Base-by-base conservation (phyloP, 2,888 invertebrate genomes). In the Polyploca ridens region DNA sequence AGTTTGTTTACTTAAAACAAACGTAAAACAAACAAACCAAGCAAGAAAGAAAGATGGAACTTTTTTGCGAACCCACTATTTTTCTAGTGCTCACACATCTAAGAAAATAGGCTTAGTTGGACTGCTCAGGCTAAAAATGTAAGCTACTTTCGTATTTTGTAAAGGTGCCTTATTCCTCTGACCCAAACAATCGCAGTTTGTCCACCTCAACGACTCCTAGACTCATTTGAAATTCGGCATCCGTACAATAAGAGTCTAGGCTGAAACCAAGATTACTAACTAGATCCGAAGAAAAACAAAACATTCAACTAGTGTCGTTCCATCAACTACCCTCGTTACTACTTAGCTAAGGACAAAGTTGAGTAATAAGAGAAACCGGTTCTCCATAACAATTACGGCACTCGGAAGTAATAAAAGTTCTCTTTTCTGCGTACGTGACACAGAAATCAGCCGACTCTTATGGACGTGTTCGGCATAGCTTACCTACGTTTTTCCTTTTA, bases 391-490 rank as follows among this genome's bases (percentile, higher is more conserved):
- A 91, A 91, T 91, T 91, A 90, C 87, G 82, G 74, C 74, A 79
- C 86, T 86, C 83, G 88, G 89, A 90, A 89, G 90, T 90, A 90
- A 91, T 91, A 91, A 90, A 91, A 90, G 90, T 91, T 91, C 88
- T 90, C 84, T 87, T 88, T 89, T 87, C 84, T 83, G 70, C 73
- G 86, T 85, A 91, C 91, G 91, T 91, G 91, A 89, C 87, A 85
- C 66, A 85, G 87, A 84, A 89, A 89, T 89, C 89, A 86, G 84
- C 86, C 86, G 82, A 84, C 86, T 88, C 85, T 81, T 81, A 83
- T 76, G 82, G 73, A 90, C 91, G 91, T 91, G 91, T 87, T 84
- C 76, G 74, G 91, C 88, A 90, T 91, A 81, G 83, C 81, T 79
- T 83, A 82, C 82, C 78, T 74, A 76, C 74, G 63, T 64, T 82